Conservation (phyloP, 2,888 invertebrate genomes). For the Xylocampa areola region DNA sequence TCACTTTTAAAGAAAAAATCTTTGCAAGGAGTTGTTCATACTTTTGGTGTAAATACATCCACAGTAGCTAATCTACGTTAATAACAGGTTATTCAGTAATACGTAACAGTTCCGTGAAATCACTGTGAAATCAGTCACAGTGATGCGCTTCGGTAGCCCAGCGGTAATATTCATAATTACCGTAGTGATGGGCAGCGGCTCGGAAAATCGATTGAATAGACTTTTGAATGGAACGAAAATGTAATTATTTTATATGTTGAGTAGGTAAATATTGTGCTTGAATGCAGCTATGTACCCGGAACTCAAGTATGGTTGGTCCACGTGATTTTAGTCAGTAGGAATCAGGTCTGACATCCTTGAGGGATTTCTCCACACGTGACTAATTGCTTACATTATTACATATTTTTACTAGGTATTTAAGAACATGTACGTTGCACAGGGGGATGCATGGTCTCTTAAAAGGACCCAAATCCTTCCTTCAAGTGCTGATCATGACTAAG, state of each 20-base stretch:
- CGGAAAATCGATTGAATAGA: constrained; percentile 18
- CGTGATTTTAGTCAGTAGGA: no score
- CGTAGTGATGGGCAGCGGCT: constrained; percentile 19
- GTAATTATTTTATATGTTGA: not conserved
- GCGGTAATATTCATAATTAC: constrained; percentile 40
- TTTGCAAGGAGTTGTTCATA: no score
- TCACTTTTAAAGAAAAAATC: no score
- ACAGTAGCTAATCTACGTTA: not conserved
- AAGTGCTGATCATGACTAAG: no score
- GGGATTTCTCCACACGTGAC: no score
- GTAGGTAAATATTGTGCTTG: not conserved
- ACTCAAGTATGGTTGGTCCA: no score
- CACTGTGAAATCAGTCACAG: constrained; percentile 40
- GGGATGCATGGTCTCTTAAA: no score
- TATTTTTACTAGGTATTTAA: no score
- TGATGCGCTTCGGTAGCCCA: constrained; percentile 13
- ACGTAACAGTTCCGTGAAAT: constrained; percentile 29
- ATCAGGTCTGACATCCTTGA: no score
- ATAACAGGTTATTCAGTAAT: constrained; percentile 6
- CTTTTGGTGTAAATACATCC: not conserved
- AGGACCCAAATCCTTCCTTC: no score
- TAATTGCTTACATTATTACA: no score
- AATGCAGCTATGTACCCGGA: not conserved
- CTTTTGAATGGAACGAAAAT: constrained; percentile 7
- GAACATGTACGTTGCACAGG: no score